Base-by-base conservation (phyloP, 2,797 vertebrate genomes). In the Corythornis leucogaster region DNA sequence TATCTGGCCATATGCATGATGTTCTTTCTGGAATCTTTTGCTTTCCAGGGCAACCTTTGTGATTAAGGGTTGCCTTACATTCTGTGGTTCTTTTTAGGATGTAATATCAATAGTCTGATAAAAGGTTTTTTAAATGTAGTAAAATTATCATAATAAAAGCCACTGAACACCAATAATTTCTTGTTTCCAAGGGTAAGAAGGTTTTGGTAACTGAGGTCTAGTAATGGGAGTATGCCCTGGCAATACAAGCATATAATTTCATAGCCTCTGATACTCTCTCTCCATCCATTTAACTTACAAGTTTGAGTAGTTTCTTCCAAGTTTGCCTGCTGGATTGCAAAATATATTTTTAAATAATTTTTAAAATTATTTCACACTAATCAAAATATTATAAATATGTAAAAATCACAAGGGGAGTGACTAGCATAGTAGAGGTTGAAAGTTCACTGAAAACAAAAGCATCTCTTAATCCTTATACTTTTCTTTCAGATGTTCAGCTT, bases 11-110 rank as follows among this genome's bases (percentile, higher is more conserved):
- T 15, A 24, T 2, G 0, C 30, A n/a, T 78, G 17, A 76, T 9
- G 6, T 9, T 66, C 25, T 51, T 66, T 67, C 11, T 45, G 19
- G 30, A 66, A 51, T 55, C 11, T 50, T 53, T 28, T 1, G 1
- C 6, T 11, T 59, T 61, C 43, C 2, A 0, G 14, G 21, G 9
- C 63, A 4, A 66, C 22, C 15, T 67, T 71, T 0, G 0, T 31
- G 9, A 5, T 40, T 71, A 24, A 50, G 28, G 33, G 22, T 6
- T 63, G 22, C 6, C 14, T 35, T 69, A 53, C 1, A 19, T 48
- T 48, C 25, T 54, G 12, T 50, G 11, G 20, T 0, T 0, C 2
- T 54, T 69, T 75, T n/a, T 19, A 28, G 15, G 6, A 4, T 75
- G 28, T 28, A 57, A 45, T 8, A 45, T 11, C 48, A 71, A 20